phyloP scores from a whole-genome alignment of 2,888 invertebrate species.

The Eubasilissa splendida region DNA sequence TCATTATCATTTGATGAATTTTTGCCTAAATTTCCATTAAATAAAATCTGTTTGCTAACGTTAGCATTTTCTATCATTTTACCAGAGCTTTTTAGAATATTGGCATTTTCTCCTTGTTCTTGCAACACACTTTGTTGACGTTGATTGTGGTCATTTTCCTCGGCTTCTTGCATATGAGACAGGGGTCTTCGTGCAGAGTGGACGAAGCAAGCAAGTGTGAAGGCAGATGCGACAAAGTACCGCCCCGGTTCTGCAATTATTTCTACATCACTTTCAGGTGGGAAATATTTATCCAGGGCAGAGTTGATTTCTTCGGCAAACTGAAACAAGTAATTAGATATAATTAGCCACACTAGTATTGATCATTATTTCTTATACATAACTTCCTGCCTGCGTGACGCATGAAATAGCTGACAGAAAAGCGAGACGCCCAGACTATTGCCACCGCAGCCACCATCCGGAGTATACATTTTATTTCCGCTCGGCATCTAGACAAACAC shows the following conservation, averaged over 20 bases:
- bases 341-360: no score
- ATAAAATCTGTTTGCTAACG: neutral
- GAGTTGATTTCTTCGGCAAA: conserved; percentile 86
- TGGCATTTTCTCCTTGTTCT: neutral
- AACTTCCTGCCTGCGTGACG: no score
- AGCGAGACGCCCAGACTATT: no score
- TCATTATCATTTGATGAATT: neutral
- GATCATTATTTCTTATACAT: no score
- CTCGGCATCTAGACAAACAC: no score
- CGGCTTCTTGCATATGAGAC: neutral
- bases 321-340: conserved; percentile 64
- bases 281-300: conserved; percentile 87
- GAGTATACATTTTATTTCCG: no score
- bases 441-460: no score
- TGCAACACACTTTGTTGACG: no score
- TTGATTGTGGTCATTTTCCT: no score
- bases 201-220: conserved; percentile 91
- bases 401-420: no score
- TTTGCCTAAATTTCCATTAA: neutral
- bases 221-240: conserved; percentile 96
- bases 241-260: conserved; percentile 98
- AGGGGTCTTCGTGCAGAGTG: conserved; percentile 79
- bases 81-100: neutral
- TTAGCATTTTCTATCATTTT: neutral
- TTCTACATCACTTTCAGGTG: conserved; percentile 75